Evolutionary conservation across 1,140 invertebrate genomes (phyloP), one percentile per base, ranked within the genome.

Genomic region (Papilio helenus): DNA sequence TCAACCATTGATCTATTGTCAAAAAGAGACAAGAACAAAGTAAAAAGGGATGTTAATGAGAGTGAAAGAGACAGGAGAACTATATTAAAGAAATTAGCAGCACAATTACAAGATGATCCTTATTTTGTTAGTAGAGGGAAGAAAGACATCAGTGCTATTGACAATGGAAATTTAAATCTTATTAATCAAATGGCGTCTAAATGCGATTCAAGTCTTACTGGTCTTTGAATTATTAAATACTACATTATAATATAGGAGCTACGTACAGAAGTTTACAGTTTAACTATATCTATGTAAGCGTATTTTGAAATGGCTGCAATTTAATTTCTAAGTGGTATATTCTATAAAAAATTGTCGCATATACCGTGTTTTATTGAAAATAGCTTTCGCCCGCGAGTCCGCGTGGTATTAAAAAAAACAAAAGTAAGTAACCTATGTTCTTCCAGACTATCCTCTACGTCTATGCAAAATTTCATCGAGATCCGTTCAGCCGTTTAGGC

Each of bases 81-180:
- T 8, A 92, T 89, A 81, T 80, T 94, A 16, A 92, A 94, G 72
- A 94, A 93, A 80, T 73, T 94, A 23, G 90, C 92, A 2, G 87
- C 89, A 34, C 91, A 94, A 79, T 72, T 94, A 44, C 91, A 94
- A 82, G 91, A 87, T 18, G 93, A 94, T 72, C 93, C 93, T 1
- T 94, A 94, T 83, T 93, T 89, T 81, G 92, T 93, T 14, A 94
- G 92, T 68, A 88, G 93, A 77, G 93, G 93, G 8, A 94, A 94
- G 86, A 94, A 94, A 83, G 86, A 82, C 46, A 81, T 77, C n/a
- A 55, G 76, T 18, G 46, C 29, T 18, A 72, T 39, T 23, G 79
- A 84, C 2, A 81, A 86, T 26, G 84, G 85, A 77, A 26, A 79
- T 72, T 81, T 93, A n/a, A 83, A 88, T 42, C 92, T 94, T 71